phyloP scores from a whole-genome alignment of 64 coral and sea anemone genomes.

The Anthopleura sola region DNA sequence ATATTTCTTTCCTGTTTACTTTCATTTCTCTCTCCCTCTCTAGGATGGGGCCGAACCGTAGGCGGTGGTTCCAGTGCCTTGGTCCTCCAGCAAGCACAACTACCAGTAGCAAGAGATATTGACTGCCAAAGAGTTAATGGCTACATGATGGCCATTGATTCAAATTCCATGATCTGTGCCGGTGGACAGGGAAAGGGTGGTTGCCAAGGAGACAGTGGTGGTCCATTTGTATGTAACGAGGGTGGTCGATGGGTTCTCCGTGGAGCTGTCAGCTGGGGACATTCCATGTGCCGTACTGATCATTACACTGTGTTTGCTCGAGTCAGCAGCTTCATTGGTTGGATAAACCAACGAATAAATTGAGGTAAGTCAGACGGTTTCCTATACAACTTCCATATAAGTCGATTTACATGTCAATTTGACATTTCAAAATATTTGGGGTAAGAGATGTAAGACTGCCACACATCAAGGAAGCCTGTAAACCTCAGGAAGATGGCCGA shows the following conservation, averaged over 20 bases:
- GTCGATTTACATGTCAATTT: no score
- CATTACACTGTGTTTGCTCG: conserved; percentile 50
- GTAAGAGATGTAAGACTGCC: no score
- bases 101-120: not conserved
- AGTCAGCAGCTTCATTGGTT: conserved; percentile 32
- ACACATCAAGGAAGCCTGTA: no score
- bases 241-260: conserved; percentile 26
- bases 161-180: conserved; percentile 35
- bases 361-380: no score
- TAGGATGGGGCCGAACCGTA: conserved; percentile 27
- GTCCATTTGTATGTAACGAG: conserved; percentile 61
- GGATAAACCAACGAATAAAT: conserved; percentile 25
- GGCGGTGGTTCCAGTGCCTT: conserved; percentile 22
- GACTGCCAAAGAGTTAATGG: conserved; percentile 6
- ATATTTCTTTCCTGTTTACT: no score
- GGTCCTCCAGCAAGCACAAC: conserved; percentile 38
- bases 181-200: conserved; percentile 39
- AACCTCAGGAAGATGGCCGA: no score
- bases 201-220: conserved; percentile 59
- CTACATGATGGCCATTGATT: not conserved
- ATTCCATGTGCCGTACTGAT: conserved; percentile 34
- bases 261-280: conserved; percentile 63
- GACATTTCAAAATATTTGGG: no score
- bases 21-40: no score
- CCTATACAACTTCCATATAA: no score